Evolutionary conservation across 2,113 vertebrate genomes (phyloP), one percentile per base, ranked within the genome.

Genomic region (Peromyscus californicus): DNA sequence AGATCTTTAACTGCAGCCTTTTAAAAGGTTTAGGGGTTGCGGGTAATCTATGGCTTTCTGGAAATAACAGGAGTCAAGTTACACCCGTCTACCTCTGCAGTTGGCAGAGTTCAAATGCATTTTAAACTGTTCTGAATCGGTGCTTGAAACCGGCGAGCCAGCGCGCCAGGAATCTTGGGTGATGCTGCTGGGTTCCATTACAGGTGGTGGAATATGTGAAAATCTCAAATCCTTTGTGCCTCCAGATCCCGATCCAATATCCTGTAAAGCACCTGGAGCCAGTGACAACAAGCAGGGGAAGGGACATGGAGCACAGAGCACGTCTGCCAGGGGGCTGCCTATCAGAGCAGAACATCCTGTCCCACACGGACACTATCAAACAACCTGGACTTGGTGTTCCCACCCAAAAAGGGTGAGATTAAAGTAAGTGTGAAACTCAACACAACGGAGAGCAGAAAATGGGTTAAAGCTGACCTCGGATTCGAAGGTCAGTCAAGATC

Each of bases 1-100:
- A 95, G 85, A 96, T 91, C 93, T 93, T 94, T 97, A 94, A 94
- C 84, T 79, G 57, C 21, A 92, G 67, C 2, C 76, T 94, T 95
- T 91, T 75, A 87, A 97, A 98, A 72, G 82, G 65, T 21, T 87
- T 93, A 78, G 51, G 33, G 33, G 33, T 5, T 29, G 21, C 19
- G 29, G 57, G n/a, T 88, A 96, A 96, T 76, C 95, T 96, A 70
- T 80, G 91, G 84, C 83, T 96, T 97, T 98, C 74, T 97, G 96
- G 69, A 96, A 93, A 96, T 70, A 95, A 83, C 39, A 78, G 59
- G 94, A 72, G n/a, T 97, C 93, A 57, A 67, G 87, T 97, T 89
- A 96, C 33, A 61, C 54, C 74, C 59, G 84, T 69, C 94, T 70
- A 89, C 78, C 82, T 96, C 90, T 84, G 22, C 29, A 82, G 80